These are phyloP conservation scores for Zingel zingel DNA, from an alignment of 2,113 vertebrate genomes.

Conservation along the genomic window DNA sequence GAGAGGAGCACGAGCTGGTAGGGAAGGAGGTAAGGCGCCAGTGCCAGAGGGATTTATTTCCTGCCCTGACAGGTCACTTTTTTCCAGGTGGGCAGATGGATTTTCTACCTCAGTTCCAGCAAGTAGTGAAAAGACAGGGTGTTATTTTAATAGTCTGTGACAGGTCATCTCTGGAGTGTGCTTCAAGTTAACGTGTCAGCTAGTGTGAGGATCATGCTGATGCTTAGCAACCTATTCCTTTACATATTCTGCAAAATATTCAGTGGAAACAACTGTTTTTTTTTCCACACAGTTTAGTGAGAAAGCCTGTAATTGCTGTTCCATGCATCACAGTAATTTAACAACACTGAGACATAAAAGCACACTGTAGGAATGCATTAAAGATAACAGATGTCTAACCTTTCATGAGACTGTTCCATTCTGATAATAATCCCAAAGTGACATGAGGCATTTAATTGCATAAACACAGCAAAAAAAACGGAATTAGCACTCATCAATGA, in stretches of 20 bases:
- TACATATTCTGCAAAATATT: slow-evolving; percentile 12
- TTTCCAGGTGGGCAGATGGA: slow-evolving; percentile 73
- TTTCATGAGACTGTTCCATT: slow-evolving; percentile 25
- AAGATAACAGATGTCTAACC: slow-evolving; percentile 21
- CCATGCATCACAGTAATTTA: slow-evolving; percentile 28
- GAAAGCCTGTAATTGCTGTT: slow-evolving; percentile 12
- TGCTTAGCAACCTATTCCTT: neutral
- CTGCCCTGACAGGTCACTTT: slow-evolving; percentile 67
- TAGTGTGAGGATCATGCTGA: slow-evolving; percentile 35
- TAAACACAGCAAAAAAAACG: slow-evolving; percentile 24
- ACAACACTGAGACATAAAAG: slow-evolving; percentile 42
- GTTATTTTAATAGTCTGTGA: slow-evolving; percentile 65
- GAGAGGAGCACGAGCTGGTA: slow-evolving; percentile 46
- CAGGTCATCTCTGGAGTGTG: slow-evolving; percentile 62
- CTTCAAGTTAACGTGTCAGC: slow-evolving; percentile 54
- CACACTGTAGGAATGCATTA: neutral
- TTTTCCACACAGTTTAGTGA: neutral
- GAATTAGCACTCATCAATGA: slow-evolving; percentile 48
- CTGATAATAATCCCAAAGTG: slow-evolving; percentile 48
- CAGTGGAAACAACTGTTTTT: neutral
- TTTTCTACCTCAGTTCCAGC: slow-evolving; percentile 59
- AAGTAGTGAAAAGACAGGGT: slow-evolving; percentile 51
- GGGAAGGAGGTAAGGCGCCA: slow-evolving; percentile 46
- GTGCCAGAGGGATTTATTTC: slow-evolving; percentile 73
- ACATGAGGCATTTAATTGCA: slow-evolving; percentile 52